Conservation (phyloP, 2,797 vertebrate species). For the Poecilia picta region DNA sequence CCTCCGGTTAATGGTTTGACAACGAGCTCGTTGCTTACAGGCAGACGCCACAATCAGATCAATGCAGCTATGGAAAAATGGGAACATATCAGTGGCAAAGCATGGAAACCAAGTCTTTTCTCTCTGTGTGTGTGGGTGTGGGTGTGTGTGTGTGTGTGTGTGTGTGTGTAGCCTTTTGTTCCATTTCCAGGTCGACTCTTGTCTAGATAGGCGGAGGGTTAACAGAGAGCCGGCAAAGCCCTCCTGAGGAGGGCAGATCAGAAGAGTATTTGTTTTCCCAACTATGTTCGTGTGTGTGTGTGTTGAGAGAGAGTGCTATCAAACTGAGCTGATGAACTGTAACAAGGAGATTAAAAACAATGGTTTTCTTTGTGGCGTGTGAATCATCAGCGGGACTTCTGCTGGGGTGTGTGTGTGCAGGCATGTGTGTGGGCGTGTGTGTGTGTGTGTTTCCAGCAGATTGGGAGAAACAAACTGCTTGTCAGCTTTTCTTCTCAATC, state of each 20-base stretch:
- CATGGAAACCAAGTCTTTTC: not conserved
- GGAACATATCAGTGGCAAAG: slow-evolving; percentile 47
- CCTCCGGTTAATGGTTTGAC: slow-evolving; percentile 75
- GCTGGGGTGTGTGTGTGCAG: slow-evolving; percentile 23
- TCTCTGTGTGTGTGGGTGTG: slow-evolving; percentile 10
- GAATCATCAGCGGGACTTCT: slow-evolving; percentile 33
- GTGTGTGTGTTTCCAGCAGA: slow-evolving; percentile 26
- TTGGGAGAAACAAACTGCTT: slow-evolving; percentile 33
- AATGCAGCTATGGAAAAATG: slow-evolving; percentile 54
- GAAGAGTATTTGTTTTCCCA: slow-evolving; percentile 65
- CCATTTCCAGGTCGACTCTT: slow-evolving; percentile 62
- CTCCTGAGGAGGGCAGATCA: slow-evolving; percentile 56
- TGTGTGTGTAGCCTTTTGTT: slow-evolving; percentile 57
- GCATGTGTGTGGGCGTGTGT: slow-evolving; percentile 18
- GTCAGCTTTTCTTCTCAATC: slow-evolving; percentile 34
- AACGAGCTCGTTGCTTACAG: slow-evolving; percentile 35
- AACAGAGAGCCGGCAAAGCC: slow-evolving; percentile 53
- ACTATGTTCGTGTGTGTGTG: slow-evolving; percentile 5
- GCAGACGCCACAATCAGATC: slow-evolving; percentile 69
- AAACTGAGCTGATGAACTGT: slow-evolving; percentile 52
- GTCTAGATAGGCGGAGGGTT: slow-evolving; percentile 63
- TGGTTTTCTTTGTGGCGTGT: slow-evolving; percentile 41
- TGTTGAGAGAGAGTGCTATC: slow-evolving; percentile 30
- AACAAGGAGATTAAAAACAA: slow-evolving; percentile 63
- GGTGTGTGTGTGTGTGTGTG: slow-evolving; percentile 24